Conservation (phyloP, 2,797 vertebrate genomes). For the Scolopax bukidnonensis region DNA sequence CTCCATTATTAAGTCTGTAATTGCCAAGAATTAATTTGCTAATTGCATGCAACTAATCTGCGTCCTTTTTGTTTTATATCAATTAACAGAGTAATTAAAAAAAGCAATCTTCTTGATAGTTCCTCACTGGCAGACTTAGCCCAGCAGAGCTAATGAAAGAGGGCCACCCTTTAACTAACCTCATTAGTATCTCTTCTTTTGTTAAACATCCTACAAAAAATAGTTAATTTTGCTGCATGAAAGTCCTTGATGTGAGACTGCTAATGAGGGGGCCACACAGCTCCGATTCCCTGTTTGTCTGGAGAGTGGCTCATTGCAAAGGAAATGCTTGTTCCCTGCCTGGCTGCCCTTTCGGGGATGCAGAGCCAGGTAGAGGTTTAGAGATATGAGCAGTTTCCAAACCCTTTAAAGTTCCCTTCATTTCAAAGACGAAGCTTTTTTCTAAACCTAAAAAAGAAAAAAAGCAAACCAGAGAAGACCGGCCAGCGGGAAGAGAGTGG, state of each 20-base stretch:
- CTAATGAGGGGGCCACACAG: slow-evolving; percentile 33
- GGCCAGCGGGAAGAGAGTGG: not conserved
- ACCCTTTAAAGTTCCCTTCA: not conserved
- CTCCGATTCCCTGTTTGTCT: slow-evolving; percentile 28
- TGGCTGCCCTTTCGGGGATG: not conserved
- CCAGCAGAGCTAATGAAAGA: slow-evolving; percentile 74
- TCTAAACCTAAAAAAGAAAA: too few species aligned
- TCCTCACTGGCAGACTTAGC: slow-evolving; percentile 82
- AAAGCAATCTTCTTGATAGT: slow-evolving; percentile 76
- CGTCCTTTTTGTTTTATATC: slow-evolving; percentile 91
- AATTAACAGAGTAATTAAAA: slow-evolving; percentile 97
- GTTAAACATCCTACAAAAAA: slow-evolving; percentile 66
- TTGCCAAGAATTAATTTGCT: slow-evolving; percentile 91
- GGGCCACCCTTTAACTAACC: slow-evolving; percentile 68
- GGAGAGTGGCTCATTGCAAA: not conserved
- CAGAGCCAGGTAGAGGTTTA: not conserved
- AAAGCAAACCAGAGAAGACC: not conserved
- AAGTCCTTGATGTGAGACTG: slow-evolving; percentile 57
- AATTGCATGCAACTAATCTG: slow-evolving; percentile 93
- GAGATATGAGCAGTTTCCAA: not conserved
- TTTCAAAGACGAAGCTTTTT: not conserved
- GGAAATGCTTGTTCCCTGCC: not conserved
- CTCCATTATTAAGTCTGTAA: slow-evolving; percentile 89
- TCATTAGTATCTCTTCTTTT: slow-evolving; percentile 72
- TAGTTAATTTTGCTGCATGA: slow-evolving; percentile 68